Evolutionary conservation across 2,113 vertebrate genomes (phyloP).

Genomic region (Piprites chloris): DNA sequence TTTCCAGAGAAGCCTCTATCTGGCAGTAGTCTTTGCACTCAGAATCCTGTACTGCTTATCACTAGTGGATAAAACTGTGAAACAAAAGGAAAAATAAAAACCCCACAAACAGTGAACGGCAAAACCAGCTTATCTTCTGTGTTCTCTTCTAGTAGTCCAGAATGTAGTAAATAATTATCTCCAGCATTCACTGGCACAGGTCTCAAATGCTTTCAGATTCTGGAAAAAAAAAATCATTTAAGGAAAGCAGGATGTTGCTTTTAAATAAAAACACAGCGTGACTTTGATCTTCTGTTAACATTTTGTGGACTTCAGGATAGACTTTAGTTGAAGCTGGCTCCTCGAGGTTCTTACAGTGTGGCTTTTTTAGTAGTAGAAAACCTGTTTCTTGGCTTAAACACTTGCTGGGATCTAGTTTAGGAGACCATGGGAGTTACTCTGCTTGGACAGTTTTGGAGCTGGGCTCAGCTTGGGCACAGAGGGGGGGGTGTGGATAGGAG

Average conservation of each 20-base stretch:
- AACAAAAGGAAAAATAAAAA: not conserved
- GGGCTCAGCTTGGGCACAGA: not conserved
- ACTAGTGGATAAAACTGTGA: not conserved
- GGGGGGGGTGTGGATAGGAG: not conserved
- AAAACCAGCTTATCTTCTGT: not conserved
- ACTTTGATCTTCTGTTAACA: not conserved
- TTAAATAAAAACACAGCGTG: not conserved
- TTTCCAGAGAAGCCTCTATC: not conserved
- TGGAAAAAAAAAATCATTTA: not conserved
- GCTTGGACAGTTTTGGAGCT: accelerated
- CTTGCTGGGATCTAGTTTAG: not conserved
- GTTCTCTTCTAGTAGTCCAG: not conserved
- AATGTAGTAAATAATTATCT: not conserved
- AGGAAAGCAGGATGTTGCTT: not conserved
- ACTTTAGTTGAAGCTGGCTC: not conserved
- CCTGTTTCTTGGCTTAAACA: not conserved
- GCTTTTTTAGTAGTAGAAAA: not conserved
- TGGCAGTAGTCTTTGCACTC: not conserved
- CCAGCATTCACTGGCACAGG: not conserved
- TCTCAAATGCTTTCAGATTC: not conserved
- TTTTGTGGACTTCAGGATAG: not conserved
- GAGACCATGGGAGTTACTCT: not conserved
- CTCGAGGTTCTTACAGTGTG: not conserved
- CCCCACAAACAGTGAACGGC: not conserved
- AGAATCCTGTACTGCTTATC: not conserved